Conservation (phyloP, 2,113 vertebrate species). For the Strix uralensis region DNA sequence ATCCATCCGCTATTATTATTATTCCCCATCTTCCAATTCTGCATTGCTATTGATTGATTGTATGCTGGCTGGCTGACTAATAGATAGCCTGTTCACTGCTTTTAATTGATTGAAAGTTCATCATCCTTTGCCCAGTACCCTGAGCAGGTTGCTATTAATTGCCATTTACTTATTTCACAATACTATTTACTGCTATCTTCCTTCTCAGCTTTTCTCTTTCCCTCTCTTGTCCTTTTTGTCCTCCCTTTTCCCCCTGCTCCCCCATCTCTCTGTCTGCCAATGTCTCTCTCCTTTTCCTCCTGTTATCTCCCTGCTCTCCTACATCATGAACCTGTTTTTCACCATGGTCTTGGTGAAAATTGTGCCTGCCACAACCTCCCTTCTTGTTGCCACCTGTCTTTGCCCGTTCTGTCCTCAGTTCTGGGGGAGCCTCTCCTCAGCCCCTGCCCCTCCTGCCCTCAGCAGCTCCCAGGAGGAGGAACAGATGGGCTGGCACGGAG, state of each 20-base stretch:
- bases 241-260: background rate
- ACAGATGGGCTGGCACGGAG: background rate
- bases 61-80: background rate
- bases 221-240: background rate
- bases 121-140: background rate
- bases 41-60: background rate
- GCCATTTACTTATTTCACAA: background rate
- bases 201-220: background rate
- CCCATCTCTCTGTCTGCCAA: background rate
- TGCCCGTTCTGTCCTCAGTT: background rate
- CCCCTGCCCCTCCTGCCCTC: background rate
- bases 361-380: background rate
- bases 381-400: background rate
- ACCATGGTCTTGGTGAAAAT: background rate
- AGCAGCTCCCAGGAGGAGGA: background rate
- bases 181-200: background rate
- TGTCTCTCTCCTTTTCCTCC: background rate
- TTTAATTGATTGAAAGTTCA: constrained; percentile 10
- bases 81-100: background rate
- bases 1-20: background rate
- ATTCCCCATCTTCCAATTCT: background rate
- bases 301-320: background rate
- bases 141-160: background rate
- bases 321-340: background rate
- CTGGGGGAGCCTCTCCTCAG: background rate